phyloP scores from a whole-genome alignment of 2,888 invertebrate genomes.

The Drosophila niveifrons region DNA sequence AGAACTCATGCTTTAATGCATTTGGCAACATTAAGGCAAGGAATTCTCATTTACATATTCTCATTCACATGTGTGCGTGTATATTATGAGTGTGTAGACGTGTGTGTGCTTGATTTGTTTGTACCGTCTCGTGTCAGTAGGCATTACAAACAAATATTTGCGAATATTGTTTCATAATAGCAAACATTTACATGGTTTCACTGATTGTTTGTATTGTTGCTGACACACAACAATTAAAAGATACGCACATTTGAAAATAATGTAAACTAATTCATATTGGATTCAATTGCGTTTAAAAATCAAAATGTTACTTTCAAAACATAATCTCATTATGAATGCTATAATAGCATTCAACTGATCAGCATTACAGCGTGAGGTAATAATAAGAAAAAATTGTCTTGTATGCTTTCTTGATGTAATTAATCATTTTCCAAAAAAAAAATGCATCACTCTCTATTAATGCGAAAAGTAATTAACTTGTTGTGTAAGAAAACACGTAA shows the following conservation, averaged over 20 bases:
- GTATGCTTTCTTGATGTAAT: conserved; percentile 16
- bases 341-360: no score
- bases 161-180: conserved; percentile 26
- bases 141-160: conserved; percentile 58
- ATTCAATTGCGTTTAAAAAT: no score
- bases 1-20: conserved; percentile 63
- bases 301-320: no score
- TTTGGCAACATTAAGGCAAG: conserved; percentile 52
- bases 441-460: no score
- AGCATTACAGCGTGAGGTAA: no score
- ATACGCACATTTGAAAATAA: background rate
- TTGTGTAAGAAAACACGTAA: no score
- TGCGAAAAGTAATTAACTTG: no score
- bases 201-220: background rate
- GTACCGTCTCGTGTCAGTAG: conserved; percentile 26
- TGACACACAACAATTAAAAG: background rate
- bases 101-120: conserved; percentile 42
- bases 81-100: conserved; percentile 12
- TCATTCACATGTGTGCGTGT: conserved; percentile 40
- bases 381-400: no score
- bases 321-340: conserved; percentile 9
- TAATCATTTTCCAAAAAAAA: background rate
- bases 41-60: conserved; percentile 66
- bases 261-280: conserved; percentile 3
- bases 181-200: background rate